These are phyloP conservation scores for Chaetodon auriga DNA, from an alignment of 2,113 vertebrate genomes.

Conservation along the genomic window DNA sequence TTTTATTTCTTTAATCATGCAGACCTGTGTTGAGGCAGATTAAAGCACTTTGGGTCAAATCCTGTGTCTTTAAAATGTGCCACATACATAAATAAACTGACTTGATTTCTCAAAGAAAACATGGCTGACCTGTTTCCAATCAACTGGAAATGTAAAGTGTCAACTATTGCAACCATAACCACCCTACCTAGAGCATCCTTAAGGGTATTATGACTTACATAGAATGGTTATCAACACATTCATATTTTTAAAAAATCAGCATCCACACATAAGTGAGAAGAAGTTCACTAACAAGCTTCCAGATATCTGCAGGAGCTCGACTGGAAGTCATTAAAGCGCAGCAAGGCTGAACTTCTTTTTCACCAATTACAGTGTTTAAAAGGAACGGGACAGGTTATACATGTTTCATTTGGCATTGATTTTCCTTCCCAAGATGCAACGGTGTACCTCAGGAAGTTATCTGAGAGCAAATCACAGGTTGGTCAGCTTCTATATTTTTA, in stretches of 20 bases:
- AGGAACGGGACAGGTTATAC: not conserved
- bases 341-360: not conserved
- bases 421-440: conserved; percentile 11
- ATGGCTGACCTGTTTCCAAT: not conserved
- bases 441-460: not conserved
- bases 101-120: not conserved
- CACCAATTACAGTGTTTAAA: conserved; percentile 26
- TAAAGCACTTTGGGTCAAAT: too few species aligned
- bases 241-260: conserved; percentile 20
- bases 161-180: not conserved
- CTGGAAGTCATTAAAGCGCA: conserved; percentile 13
- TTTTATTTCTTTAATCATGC: too few species aligned
- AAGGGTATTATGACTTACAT: not conserved
- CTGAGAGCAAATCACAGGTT: not conserved
- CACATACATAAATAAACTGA: too few species aligned
- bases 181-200: not conserved
- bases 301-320: conserved; percentile 9
- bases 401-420: conserved; percentile 27
- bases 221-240: not conserved
- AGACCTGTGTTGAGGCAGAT: too few species aligned
- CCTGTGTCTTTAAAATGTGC: too few species aligned
- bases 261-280: not conserved
- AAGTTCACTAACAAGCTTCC: conserved; percentile 37
- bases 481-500: conserved; percentile 6
- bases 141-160: not conserved